A percentile compares a stretch with the other conserved stretches of the same genome.
Conservation (phyloP, 2,113 vertebrate species). For the Agapornis roseicollis region DNA sequence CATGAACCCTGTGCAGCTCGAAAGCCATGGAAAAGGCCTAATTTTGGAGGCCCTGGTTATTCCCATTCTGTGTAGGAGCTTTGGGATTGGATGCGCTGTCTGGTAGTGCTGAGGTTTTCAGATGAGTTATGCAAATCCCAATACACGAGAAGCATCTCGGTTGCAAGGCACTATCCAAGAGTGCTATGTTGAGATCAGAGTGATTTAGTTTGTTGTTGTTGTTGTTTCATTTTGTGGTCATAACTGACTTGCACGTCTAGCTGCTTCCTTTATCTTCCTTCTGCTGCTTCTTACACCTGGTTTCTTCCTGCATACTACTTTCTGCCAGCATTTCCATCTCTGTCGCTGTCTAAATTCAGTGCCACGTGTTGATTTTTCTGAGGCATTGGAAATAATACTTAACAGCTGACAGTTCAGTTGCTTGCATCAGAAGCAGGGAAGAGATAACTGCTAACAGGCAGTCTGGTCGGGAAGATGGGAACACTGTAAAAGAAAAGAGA, state of each 20-base stretch:
- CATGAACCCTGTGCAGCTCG: neutral
- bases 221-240: neutral
- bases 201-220: neutral
- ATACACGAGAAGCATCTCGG: neutral
- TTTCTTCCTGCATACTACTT: neutral
- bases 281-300: neutral
- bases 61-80: neutral
- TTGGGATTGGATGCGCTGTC: neutral
- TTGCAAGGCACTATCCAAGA: neutral
- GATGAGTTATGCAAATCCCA: neutral
- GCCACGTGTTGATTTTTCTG: neutral
- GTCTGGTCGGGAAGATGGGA: neutral
- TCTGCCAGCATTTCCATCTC: neutral
- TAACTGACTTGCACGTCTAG: neutral
- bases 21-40: neutral
- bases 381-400: neutral
- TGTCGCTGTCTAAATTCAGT: neutral
- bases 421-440: neutral
- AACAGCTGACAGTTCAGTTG: neutral
- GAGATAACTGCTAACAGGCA: neutral
- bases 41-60: neutral
- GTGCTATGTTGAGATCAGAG: neutral
- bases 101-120: neutral
- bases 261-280: neutral
- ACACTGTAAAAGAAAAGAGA: accelerated